Evolutionary conservation across 2,888 invertebrate genomes (phyloP).

Genomic region (Conomelus anceps): DNA sequence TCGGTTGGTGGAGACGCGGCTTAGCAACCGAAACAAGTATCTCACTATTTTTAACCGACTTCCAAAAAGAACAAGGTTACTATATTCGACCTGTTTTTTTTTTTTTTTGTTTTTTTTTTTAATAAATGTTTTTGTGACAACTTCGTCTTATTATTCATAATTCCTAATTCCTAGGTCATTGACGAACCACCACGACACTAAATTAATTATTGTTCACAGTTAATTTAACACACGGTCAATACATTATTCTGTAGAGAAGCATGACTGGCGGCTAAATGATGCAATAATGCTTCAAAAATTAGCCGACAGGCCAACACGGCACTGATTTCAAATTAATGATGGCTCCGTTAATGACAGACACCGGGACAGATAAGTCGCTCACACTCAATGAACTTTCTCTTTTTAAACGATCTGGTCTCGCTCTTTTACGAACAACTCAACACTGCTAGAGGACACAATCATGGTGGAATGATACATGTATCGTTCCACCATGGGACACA

Average conservation of each 20-base stretch:
- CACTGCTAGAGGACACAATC: too few relatives aligned
- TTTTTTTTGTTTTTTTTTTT: too few relatives aligned
- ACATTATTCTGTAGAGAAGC: neutral
- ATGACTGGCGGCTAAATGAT: neutral
- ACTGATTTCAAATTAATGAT: neutral
- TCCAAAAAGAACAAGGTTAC: too few relatives aligned
- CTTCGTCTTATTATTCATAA: too few relatives aligned
- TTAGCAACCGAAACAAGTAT: too few relatives aligned
- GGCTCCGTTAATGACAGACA: neutral
- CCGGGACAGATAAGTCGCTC: neutral
- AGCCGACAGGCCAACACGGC: neutral
- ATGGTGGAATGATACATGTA: too few relatives aligned
- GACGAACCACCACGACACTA: neutral
- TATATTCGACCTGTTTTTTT: too few relatives aligned
- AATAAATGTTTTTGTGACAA: too few relatives aligned
- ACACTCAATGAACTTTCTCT: neutral
- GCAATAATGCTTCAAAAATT: neutral
- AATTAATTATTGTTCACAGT: neutral
- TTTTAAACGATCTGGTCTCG: neutral
- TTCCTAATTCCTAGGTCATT: neutral
- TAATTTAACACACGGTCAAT: neutral
- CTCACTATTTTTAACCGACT: too few relatives aligned
- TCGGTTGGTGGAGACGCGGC: too few relatives aligned
- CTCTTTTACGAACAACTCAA: too few relatives aligned
- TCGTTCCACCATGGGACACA: too few relatives aligned